Conservation (phyloP, 1,140 invertebrate species). For the Brachionus rubens region DNA sequence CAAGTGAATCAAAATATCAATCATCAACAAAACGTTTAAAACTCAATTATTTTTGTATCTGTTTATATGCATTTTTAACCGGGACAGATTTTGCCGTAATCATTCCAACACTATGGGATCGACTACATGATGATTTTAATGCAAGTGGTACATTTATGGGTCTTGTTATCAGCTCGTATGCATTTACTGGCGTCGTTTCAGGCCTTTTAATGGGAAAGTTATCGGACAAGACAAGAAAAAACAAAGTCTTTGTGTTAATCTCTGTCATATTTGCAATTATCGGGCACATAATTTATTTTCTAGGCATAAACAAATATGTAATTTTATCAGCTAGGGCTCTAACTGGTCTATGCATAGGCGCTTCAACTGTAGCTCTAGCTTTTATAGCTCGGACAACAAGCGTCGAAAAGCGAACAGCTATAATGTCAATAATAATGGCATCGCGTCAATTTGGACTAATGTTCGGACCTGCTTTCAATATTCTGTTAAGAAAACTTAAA, state of each 20-base stretch:
- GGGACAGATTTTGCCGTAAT: conserved; percentile 46
- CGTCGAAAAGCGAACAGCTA: conserved; percentile 49
- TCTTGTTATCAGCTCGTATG: conserved; percentile 48
- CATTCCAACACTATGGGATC: conserved; percentile 35
- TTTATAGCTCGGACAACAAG: conserved; percentile 49
- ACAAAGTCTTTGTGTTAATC: conserved; percentile 48
- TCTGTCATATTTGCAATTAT: conserved; percentile 49
- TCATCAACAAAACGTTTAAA: not conserved
- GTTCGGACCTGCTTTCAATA: conserved; percentile 51
- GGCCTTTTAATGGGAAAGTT: conserved; percentile 49
- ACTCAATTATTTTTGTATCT: conserved; percentile 21
- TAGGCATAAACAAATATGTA: conserved; percentile 48
- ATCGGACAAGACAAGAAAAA: conserved; percentile 48
- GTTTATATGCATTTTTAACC: conserved; percentile 32
- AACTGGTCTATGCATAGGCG: conserved; percentile 47
- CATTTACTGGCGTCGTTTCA: conserved; percentile 48
- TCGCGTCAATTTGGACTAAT: conserved; percentile 50
- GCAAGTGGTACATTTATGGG: conserved; percentile 48
- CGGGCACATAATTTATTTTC: conserved; percentile 50
- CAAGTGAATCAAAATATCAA: no score
- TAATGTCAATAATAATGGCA: conserved; percentile 48
- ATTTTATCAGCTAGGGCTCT: conserved; percentile 49
- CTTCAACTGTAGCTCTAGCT: conserved; percentile 45
- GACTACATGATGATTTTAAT: conserved; percentile 4
- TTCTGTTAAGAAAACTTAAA: conserved; percentile 48